Base-by-base conservation (phyloP, 2,888 invertebrate species). In the Reticulitermes lucifugus region DNA sequence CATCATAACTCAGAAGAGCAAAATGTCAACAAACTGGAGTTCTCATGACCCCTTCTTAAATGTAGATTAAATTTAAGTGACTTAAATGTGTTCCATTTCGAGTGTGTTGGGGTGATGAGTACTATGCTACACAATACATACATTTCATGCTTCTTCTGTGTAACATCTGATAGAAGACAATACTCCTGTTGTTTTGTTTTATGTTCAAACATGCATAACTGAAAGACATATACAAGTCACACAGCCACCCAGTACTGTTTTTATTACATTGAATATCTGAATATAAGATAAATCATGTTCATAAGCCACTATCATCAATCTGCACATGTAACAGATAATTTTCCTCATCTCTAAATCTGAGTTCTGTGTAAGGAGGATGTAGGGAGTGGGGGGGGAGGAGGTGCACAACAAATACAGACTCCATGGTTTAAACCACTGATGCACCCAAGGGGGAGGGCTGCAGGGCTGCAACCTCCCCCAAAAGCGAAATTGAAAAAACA, bases 81-180 rank as follows among this genome's bases (percentile, higher is more conserved):
- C 14, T 65, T 65, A 25, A 65, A 65, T 25, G 5, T 25, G 25
- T 25, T 25, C 65, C 35, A 73, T 73, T 73, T 73, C 41, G 10
- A 73, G 41, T 29, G 29, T 73, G 73, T 73, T 73, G 73, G 73
- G 73, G 21, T 9, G 41, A 73, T 73, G 73, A 18, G 73, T 41
- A 73, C 73, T 21, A 18, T 73, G 10, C 10, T 73, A 41, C 41
- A 73, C 41, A 73, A 65, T 65, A 65, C 10, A 1, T 25, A 65
- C 12, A 10, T n/a, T 65, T 25, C n/a, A n/a, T 25, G 2, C 9
- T 65, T n/a, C n/a, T 65, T 65, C 25, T n/a, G n/a, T 65, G 25
- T n/a, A 25, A 25, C 25, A 65, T 65, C 65, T 65, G 65, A 7
- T 65, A 12, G 4, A 65, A 25, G 25, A 65, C 6, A 21, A 21